phyloP scores from a whole-genome alignment of 2,888 invertebrate species.

The Aphodius granarius region DNA sequence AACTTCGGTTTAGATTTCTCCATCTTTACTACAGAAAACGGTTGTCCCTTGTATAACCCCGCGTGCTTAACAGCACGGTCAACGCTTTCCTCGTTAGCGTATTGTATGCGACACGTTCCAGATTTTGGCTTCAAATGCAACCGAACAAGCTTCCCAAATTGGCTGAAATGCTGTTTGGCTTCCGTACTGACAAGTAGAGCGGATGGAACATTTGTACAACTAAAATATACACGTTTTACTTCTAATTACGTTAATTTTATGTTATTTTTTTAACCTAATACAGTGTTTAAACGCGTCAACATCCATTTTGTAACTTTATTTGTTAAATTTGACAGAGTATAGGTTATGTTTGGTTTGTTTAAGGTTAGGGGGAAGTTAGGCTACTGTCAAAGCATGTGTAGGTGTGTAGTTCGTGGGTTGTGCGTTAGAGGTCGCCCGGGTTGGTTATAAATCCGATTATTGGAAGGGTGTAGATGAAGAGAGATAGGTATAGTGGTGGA shows the following conservation, averaged over 20 bases:
- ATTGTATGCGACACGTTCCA: not conserved
- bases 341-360: not conserved
- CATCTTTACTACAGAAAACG: not conserved
- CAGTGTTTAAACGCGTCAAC: not conserved
- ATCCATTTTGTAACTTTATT: not conserved
- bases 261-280: not conserved
- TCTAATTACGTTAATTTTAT: too few species aligned
- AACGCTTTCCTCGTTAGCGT: not conserved
- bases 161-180: not conserved
- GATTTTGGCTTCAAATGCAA: not conserved
- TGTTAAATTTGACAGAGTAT: not conserved
- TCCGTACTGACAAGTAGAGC: not conserved
- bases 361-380: too few species aligned
- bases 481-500: constrained; percentile 22
- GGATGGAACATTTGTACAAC: not conserved
- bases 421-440: constrained; percentile 14
- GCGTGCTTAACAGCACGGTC: not conserved
- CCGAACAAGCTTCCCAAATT: not conserved
- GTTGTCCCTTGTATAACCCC: not conserved
- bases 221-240: not conserved
- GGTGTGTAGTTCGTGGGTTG: not conserved
- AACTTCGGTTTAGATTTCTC: not conserved
- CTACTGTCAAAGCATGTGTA: not conserved
- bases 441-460: constrained; percentile 2
- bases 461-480: constrained; percentile 25